These are phyloP conservation scores for Columba guinea DNA, from an alignment of 2,797 vertebrate genomes.

Conservation along the genomic window DNA sequence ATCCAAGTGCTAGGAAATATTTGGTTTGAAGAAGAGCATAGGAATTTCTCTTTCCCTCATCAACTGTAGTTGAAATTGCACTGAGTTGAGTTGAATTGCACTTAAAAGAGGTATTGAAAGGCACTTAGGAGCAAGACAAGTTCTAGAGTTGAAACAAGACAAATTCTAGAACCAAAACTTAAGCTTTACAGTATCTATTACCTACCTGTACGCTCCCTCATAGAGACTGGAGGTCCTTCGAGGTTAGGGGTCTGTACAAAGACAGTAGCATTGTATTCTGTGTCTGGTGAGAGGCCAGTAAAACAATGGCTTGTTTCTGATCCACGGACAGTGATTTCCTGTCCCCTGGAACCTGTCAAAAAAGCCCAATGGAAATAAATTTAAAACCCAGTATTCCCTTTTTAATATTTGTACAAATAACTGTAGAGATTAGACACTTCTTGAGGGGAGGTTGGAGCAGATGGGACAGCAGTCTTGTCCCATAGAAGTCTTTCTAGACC, in stretches of 20 bases:
- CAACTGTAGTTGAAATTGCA: not conserved
- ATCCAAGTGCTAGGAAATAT: not conserved
- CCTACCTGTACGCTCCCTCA: conserved; percentile 87
- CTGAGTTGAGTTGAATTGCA: too few species aligned
- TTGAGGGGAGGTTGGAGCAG: not conserved
- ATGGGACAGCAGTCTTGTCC: not conserved
- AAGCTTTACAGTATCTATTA: not conserved
- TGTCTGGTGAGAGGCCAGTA: conserved; percentile 87
- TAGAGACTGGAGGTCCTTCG: conserved; percentile 89
- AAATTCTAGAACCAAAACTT: not conserved
- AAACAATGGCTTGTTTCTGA: conserved; percentile 93
- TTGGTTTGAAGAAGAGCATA: not conserved
- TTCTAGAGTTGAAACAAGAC: not conserved
- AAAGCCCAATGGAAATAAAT: not conserved
- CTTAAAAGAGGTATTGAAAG: not conserved
- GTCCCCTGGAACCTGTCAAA: conserved; percentile 83
- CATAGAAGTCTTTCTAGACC: not conserved
- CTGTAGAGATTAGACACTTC: not conserved
- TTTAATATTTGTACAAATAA: not conserved
- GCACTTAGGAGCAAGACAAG: not conserved
- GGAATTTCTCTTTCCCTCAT: not conserved
- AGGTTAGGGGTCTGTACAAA: conserved; percentile 96
- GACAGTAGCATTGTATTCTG: conserved; percentile 86
- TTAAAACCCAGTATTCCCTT: not conserved
- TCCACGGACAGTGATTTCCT: conserved; percentile 93